Evolutionary conservation across 2,888 invertebrate species (phyloP).

Genomic region (Andrena trimmerana): DNA sequence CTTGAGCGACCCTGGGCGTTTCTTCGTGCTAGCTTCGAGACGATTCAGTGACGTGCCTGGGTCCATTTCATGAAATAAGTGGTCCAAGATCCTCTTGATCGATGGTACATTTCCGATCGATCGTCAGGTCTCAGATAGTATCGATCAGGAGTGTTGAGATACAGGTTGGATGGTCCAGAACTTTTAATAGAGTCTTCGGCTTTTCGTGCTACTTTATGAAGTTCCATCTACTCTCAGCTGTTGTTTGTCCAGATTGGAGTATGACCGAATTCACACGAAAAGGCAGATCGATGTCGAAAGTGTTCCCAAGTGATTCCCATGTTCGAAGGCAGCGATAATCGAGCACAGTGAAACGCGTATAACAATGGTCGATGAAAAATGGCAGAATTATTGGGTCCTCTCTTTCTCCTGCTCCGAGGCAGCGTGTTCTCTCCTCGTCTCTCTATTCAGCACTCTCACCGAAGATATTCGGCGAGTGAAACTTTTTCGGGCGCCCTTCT

Average conservation of each 20-base stretch:
- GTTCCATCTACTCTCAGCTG: background rate
- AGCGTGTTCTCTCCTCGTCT: background rate
- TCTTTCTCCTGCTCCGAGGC: background rate
- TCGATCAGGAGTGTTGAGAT: too few relatives aligned
- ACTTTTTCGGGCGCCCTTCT: conserved; percentile 73
- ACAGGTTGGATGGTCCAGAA: too few relatives aligned
- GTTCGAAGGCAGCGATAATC: background rate
- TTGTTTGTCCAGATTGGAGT: background rate
- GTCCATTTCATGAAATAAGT: background rate
- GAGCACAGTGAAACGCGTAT: conserved; percentile 34
- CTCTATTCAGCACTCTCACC: conserved; percentile 77
- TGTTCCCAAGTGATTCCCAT: conserved; percentile 7
- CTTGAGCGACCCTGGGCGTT: background rate
- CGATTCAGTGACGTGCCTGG: background rate
- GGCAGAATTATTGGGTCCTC: conserved; percentile 38
- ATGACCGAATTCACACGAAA: conserved; percentile 7
- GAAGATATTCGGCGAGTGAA: conserved; percentile 82
- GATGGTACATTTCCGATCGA: too few relatives aligned
- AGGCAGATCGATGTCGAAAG: conserved; percentile 21
- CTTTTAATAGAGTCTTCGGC: too few relatives aligned
- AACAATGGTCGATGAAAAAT: conserved; percentile 60
- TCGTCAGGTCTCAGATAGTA: too few relatives aligned
- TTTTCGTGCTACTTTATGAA: background rate
- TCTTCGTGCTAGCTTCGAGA: background rate
- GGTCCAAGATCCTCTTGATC: background rate